Evolutionary conservation across 2,888 invertebrate genomes (phyloP), one percentile per base, ranked within the genome.

Genomic region (Blastobasis adustella): DNA sequence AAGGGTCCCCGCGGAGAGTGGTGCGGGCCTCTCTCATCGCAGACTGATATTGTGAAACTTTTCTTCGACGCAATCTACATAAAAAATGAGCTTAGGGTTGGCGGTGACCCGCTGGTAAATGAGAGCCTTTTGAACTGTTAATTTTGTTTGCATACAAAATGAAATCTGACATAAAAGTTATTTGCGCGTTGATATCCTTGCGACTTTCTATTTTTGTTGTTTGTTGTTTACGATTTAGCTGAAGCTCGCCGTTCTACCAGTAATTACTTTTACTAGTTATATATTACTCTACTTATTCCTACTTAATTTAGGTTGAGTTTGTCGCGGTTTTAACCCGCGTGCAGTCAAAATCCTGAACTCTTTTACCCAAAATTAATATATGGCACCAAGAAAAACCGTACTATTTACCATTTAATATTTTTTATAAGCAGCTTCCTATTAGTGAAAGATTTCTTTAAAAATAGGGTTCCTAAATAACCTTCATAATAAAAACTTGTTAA

Each of bases 11-110:
- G 56, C 60, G 76, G 79, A 72, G 65, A 66, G 65, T 62, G 67
- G 66, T 71, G 71, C 65, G 73, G 65, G 56, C 59, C 71, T 71
- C 71, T 67, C 68, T 69, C 71, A 71, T 71, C 76, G 66, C 72
- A 74, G 73, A 76, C 82, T 82, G 83, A 85, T 86, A 85, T 87
- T 85, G 79, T 82, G 72, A 82, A 86, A 85, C 82, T 85, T 87
- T 84, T 80, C 83, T 84, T 85, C 75, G 73, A 73, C 76, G 76
- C 79, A 85, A 86, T 86, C 82, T 86, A 82, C 87, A 86, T 87
- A 86, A 86, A 86, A 84, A 86, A 86, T 86, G 84, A 86, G 82
- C 70, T 57, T 68, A 78, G 83, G 82, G 82, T 78, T 76, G 63
- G 74, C 63, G 81, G 82, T 79, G 82, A 83, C 82, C 82, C 79